Conservation (phyloP, 2,113 vertebrate genomes). For the Ceratotherium simum region DNA sequence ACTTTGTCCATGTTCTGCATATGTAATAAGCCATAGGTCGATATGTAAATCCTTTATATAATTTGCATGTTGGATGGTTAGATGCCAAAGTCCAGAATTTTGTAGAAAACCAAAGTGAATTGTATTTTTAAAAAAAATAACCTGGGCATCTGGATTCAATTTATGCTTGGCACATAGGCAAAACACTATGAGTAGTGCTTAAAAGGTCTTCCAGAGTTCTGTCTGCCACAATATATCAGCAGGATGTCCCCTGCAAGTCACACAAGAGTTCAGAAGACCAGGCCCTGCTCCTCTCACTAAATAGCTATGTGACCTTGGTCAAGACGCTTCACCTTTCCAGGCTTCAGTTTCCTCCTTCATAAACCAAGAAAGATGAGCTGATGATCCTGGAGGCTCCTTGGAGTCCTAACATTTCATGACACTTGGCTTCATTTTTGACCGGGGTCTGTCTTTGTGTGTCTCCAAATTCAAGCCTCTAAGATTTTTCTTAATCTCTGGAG, state of each 20-base stretch:
- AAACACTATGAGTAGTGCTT: neutral
- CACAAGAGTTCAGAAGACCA: neutral
- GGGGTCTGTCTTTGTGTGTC: neutral
- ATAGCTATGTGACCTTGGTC: neutral
- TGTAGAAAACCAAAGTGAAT: neutral
- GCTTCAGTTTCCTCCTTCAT: neutral
- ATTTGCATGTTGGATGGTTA: neutral
- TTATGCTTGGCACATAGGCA: neutral
- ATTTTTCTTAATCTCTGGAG: conserved; percentile 1
- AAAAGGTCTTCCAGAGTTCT: neutral
- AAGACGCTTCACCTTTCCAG: neutral
- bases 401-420: conserved; percentile 9
- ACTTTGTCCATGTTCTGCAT: neutral
- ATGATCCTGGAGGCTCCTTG: neutral
- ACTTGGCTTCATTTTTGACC: conserved; percentile 25
- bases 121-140: neutral
- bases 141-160: neutral
- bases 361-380: neutral
- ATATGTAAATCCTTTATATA: neutral
- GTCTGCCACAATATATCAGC: neutral
- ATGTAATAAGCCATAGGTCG: neutral
- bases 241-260: neutral
- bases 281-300: neutral
- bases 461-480: conserved; percentile 1
- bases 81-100: neutral